Evolutionary conservation across 2,113 vertebrate species (phyloP), one percentile per base, ranked within the genome.

Genomic region (Varanus komodoensis): DNA sequence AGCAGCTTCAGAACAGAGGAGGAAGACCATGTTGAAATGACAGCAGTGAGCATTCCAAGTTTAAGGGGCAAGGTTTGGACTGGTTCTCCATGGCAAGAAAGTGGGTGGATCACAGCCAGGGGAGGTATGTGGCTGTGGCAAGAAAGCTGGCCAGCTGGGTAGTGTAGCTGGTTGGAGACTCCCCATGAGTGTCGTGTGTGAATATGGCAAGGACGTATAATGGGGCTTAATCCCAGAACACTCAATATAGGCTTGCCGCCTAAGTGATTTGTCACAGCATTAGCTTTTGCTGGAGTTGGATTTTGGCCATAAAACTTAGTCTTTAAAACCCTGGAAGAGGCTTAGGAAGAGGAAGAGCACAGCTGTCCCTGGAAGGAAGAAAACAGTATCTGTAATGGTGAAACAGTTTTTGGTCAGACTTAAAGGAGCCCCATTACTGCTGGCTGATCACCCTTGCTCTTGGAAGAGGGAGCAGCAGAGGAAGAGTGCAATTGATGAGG

Each of bases 401-500:
- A 48, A 5, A 78, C 15, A 44, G 38, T 48, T 78, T 48, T 3
- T 44, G 7, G 75, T 79, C 21, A 11, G 5, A 50, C 3, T 4
- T 11, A 50, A 7, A 79, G 19, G 25, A 48, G 8, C 8, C 44
- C 38, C 21, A 29, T 23, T 50, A 50, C 29, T 79, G 29, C 44
- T 12, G 48, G 11, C 71, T 23, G 8, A 78, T 4, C 29, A 54
- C 27, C 29, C 6, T 32, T 54, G 79, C 3, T 81, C 79, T 81
- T n/a, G 79, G 29, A 17, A 29, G 2, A 29, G 14, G 29, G 29
- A 14, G 48, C 17, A 11, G 14, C 11, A 54, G 7, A 25, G 95
- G 64, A 54, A 92, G 91, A 94, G 87, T 15, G 57, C 12, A 61
- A 61, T 61, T 61, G 11, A 15, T 61, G 12, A 61, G 6, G 57